These are phyloP conservation scores for Alectura lathami DNA, from an alignment of 2,113 vertebrate species.

Conservation along the genomic window DNA sequence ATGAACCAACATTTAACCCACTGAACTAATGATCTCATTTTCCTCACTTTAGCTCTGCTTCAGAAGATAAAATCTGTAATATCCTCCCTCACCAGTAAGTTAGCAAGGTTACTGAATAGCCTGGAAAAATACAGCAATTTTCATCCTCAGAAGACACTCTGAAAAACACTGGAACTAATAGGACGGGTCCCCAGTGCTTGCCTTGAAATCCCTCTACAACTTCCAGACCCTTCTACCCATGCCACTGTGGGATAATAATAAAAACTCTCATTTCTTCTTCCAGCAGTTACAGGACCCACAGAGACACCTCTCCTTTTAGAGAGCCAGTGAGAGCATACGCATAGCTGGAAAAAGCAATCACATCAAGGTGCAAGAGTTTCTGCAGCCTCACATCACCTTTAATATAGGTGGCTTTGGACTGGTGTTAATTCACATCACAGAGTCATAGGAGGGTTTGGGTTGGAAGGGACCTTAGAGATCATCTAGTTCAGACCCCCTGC, in stretches of 20 bases:
- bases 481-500: no score
- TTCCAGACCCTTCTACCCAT: background rate
- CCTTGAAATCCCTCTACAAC: background rate
- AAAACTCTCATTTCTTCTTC: background rate
- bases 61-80: conserved; percentile 11
- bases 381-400: background rate
- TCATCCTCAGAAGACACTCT: background rate
- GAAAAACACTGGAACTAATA: background rate
- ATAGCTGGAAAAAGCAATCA: background rate
- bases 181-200: background rate
- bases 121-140: background rate
- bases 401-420: background rate
- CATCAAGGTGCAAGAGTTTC: background rate
- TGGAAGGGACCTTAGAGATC: no score
- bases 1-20: background rate
- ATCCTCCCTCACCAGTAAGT: background rate
- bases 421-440: background rate
- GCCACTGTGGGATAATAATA: background rate
- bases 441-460: no score
- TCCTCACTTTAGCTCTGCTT: background rate
- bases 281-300: background rate
- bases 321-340: background rate
- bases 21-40: background rate
- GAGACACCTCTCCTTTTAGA: background rate
- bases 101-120: background rate